Evolutionary conservation across 2,888 invertebrate genomes (phyloP), one percentile per base, ranked within the genome.

Genomic region (Sinotaia quadrata): DNA sequence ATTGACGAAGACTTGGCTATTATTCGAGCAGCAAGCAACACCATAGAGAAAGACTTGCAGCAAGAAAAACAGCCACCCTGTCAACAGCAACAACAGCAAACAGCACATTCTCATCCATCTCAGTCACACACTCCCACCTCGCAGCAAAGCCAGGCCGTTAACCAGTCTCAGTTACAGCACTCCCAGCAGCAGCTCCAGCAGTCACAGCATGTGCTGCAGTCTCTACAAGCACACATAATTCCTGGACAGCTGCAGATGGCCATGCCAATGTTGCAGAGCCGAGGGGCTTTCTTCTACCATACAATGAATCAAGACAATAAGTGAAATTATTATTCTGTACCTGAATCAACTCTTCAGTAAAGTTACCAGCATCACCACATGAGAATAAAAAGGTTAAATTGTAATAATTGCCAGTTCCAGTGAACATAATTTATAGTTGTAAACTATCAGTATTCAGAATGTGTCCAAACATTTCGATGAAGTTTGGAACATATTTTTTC

Each of bases 1-100:
- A 65, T 65, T 24, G 65, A 65, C 44, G 65, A 65, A 47, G 65
- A 65, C 15, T 34, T 65, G 21, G 65, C 65, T 56, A 65, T 65
- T 47, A 65, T 65, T 56, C 65, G 65, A 36, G 65, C 65, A n/a
- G 65, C 65, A 54, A 44, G 44, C 56, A 54, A 31, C 54, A 24
- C 54, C 5, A 24, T 29, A 18, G 54, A 54, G 10, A 54, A 54
- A 54, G 54, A 54, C 18, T 31, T 29, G 27, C 44, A 54, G 33
- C 54, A 65, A 31, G 24, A 34, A 24, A 31, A 41, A 21, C 44
- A 18, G 34, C 36, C 49, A 5, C 49, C 51, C 8, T 18, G 51
- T 24, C 52, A 33, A n/a, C 52, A 49, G 15, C 52, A 49, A 18
- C 62, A 62, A 24, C 61, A 47, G 21, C 61, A 61, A 18, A 47